Evolutionary conservation across 92 coral and sea anemone species (phyloP), one percentile per base, ranked within the genome.

Genomic region (Plumapathes pennacea): DNA sequence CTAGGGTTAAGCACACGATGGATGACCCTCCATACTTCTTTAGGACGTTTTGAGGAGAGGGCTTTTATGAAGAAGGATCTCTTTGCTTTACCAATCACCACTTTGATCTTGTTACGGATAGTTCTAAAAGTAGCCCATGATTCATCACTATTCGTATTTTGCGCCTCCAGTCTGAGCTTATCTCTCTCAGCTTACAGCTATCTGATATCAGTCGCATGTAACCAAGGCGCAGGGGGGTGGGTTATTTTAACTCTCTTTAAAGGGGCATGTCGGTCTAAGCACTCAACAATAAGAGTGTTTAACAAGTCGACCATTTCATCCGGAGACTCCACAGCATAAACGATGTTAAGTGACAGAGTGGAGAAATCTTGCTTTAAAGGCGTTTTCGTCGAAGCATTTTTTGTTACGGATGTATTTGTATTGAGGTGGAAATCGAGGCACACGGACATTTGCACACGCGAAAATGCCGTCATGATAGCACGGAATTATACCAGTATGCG

Each of bases 351-450:
- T n/a, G n/a, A n/a, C n/a, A n/a, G n/a, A n/a, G n/a, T n/a, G n/a
- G n/a, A n/a, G n/a, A n/a, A n/a, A n/a, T n/a, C n/a, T n/a, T n/a
- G n/a, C 52, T 37, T 28, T 38, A 38, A 67, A 67, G 11, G 49
- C 55, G 34, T 43, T 26, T 28, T 32, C 57, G 24, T 32, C 52
- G 3, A 69, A 36, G 8, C 22, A 32, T 44, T 63, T 70, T 39
- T 42, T 43, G 26, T 49, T 39, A 27, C 85, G 32, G 10, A 71
- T 53, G 8, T n/a, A 71, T 51, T 79, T 70, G 39, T 78, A 63
- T 30, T 68, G 67, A 8, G 85, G 73, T 50, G 71, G 78, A 58
- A 52, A 62, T 46, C 72, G 67, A 33, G 60, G 54, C n/a, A 71
- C 54, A 21, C 80, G 52, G n/a, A 71, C 64, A 43, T 79, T 79